Evolutionary conservation across 2,113 vertebrate species (phyloP).

Genomic region (Colius striatus): DNA sequence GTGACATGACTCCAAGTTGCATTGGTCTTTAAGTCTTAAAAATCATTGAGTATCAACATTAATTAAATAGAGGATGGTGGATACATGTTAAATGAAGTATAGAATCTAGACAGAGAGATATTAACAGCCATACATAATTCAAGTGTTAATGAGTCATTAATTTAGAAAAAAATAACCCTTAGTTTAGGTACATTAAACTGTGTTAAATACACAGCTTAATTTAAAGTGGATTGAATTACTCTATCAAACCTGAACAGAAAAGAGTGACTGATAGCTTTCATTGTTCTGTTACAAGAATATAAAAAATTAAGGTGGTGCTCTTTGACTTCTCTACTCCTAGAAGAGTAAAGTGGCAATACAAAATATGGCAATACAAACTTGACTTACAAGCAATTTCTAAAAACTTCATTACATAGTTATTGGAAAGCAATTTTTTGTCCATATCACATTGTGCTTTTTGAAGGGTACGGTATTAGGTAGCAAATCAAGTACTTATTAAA

Average conservation of each 20-base stretch:
- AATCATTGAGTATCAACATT: neutral
- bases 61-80: neutral
- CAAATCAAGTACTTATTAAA: slow-evolving; percentile 58
- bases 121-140: neutral
- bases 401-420: slow-evolving; percentile 40
- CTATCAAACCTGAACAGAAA: neutral
- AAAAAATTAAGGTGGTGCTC: neutral
- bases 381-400: neutral
- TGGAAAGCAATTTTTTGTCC: slow-evolving; percentile 62
- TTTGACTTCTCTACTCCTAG: neutral
- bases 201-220: slow-evolving; percentile 1
- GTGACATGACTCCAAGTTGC: neutral
- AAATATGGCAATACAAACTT: neutral
- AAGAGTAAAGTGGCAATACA: neutral
- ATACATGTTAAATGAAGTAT: neutral
- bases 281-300: neutral
- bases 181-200: neutral
- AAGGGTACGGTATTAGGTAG: slow-evolving; percentile 26
- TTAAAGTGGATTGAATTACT: slow-evolving; percentile 22
- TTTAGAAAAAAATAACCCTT: slow-evolving; percentile 9
- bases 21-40: neutral
- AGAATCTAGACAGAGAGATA: neutral
- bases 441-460: neutral
- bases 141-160: slow-evolving; percentile 36
- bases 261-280: neutral